Evolutionary conservation across 2,797 vertebrate genomes (phyloP), one percentile per base, ranked within the genome.

Genomic region (Ataeniobius toweri): DNA sequence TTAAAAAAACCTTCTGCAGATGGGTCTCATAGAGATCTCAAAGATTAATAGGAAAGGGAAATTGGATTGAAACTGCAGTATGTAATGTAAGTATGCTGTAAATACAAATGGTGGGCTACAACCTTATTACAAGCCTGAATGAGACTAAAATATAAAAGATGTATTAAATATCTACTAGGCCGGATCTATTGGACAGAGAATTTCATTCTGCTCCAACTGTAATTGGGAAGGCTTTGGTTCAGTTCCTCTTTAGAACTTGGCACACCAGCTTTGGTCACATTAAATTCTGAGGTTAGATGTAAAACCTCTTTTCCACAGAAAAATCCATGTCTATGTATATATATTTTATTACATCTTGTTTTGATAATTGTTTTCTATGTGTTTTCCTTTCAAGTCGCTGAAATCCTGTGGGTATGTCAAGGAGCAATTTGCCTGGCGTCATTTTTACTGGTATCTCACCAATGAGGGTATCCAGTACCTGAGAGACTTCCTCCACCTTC

Each of bases 341-440:
- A 31, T 31, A 31, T 36, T 36, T 4, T 36, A 41, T 22, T 20
- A 7, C 36, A 24, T n/a, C n/a, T 69, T 68, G 10, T 5, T n/a
- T 68, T 6, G 16, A 2, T 20, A 12, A 26, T 12, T 26, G 3
- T 67, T 55, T 13, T 22, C 61, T 9, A 36, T 39, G 31, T 77
- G 31, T 13, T 26, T 83, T 48, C 20, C 63, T 46, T 71, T 13
- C 14, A 77, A 99, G 98, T 99, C 98, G 63, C 92, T 99, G 92
- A 99, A 99, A 92, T 99, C 98, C 7, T 97, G 97, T 44, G 98
- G 98, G 80, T 98, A 98, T 1, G 98, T 99, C 85, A 99, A 99
- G 94, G 98, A 99, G 92, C 98, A 99, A 95, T 99, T 99, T 94
- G 98, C 98, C 10, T 99, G 98, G 98, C 98, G 98, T 83, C 98